Evolutionary conservation across 1,140 invertebrate species (phyloP), one percentile per base, ranked within the genome.

Genomic region (Caenorhabditis remanei): DNA sequence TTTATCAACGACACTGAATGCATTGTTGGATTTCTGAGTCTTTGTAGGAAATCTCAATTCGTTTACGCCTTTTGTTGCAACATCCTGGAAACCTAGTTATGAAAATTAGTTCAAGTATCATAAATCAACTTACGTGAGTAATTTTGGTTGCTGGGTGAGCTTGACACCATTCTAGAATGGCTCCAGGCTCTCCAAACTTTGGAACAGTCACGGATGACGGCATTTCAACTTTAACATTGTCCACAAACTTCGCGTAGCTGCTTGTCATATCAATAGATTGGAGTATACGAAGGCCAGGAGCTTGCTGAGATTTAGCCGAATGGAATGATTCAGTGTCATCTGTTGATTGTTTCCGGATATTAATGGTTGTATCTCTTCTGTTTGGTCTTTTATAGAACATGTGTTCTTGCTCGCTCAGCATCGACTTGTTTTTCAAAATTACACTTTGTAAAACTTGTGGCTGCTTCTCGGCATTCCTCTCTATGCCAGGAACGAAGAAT

Each of bases 361-460:
- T 55, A 13, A 58, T 40, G 4, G 24, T 0, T 11, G 40, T 50
- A 55, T 83, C 79, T n/a, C 19, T 40, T 24, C 40, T 83, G 43
- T 55, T 83, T 46, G 67, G 67, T 19, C 46, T 75, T n/a, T 75
- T 75, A 41, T 75, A 75, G n/a, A 75, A 75, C 67, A 75, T 75
- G 41, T 75, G 67, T 75, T 43, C 9, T 48, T 75, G 67, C 7
- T 48, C 24, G 19, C 67, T 75, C 41, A 75, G 9, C 8, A 75
- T 75, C 43, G 43, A 32, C 4, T 46, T 48, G 41, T 83, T 83
- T 11, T 43, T 83, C 13, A 40, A 40, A 58, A 87, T 79, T 11
- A 90, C 89, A 56, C 90, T 91, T 55, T 90, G 90, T 14, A 86
- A 40, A 21, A 87, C 90, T 55, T 87, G 90, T 21, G 83, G 84